These are phyloP conservation scores for Rostratula benghalensis DNA, from an alignment of 2,113 vertebrate species.

Conservation along the genomic window DNA sequence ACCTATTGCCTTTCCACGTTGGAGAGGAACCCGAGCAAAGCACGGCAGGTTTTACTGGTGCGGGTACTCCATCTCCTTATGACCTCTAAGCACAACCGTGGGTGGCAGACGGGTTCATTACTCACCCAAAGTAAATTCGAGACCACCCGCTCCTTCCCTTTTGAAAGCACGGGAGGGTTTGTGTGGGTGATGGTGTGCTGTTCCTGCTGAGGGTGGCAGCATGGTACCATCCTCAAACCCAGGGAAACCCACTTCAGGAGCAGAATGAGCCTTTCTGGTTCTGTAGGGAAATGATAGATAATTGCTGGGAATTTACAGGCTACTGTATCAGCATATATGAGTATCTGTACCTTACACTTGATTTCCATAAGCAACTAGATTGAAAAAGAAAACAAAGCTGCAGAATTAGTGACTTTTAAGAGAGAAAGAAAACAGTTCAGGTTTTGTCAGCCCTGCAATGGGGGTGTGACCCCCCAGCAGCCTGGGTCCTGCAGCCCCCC, in stretches of 20 bases:
- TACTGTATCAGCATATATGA: too few relatives aligned
- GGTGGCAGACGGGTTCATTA: background rate
- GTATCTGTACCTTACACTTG: too few relatives aligned
- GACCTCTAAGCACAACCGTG: background rate
- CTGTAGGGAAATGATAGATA: rapidly evolving
- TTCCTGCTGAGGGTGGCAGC: conserved; percentile 56
- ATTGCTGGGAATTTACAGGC: too few relatives aligned
- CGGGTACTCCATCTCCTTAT: background rate
- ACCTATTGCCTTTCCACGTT: too few relatives aligned
- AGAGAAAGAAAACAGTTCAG: too few relatives aligned
- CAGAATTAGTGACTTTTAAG: too few relatives aligned
- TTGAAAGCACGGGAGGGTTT: too few relatives aligned
- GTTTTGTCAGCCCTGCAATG: too few relatives aligned
- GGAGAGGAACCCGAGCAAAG: background rate
- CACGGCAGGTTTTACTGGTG: background rate
- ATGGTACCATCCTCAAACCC: background rate
- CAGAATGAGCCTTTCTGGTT: background rate
- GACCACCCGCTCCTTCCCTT: too few relatives aligned
- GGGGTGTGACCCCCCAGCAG: too few relatives aligned
- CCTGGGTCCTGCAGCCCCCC: background rate
- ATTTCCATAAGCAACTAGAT: too few relatives aligned
- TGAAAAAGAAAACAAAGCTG: too few relatives aligned
- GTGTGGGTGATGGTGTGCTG: rapidly evolving
- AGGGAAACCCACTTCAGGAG: background rate
- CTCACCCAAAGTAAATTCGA: background rate